Conservation (phyloP, 2,797 vertebrate species). For the Lates japonicus region DNA sequence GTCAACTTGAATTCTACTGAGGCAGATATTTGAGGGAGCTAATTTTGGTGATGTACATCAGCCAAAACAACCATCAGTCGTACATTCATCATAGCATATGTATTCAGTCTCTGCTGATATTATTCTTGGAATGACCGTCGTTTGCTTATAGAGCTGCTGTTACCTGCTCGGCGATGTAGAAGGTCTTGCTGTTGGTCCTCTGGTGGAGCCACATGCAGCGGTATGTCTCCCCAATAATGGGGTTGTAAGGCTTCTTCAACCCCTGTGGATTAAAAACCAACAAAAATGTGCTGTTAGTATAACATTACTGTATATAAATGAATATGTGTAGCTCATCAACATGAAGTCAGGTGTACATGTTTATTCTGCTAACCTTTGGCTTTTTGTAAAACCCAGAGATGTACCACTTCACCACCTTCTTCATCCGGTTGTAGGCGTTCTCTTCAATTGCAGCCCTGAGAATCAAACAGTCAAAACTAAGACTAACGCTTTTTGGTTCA, state of each 20-base stretch:
- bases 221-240: slow-evolving; percentile 97
- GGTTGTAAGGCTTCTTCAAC: slow-evolving; percentile 98
- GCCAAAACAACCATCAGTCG: neutral
- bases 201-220: slow-evolving; percentile 98
- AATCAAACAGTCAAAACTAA: slow-evolving; percentile 3
- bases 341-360: neutral
- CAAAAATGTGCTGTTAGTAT: neutral
- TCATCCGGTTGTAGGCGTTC: slow-evolving; percentile 96
- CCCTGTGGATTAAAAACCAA: slow-evolving; percentile 83
- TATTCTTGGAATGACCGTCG: neutral
- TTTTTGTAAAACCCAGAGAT: slow-evolving; percentile 99
- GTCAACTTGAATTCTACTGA: neutral
- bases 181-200: slow-evolving; percentile 97
- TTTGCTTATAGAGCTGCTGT: neutral
- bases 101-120: neutral
- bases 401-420: slow-evolving; percentile 99
- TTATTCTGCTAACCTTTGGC: slow-evolving; percentile 89
- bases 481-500: neutral
- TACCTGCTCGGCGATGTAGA: slow-evolving; percentile 99
- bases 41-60: neutral
- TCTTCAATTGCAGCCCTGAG: slow-evolving; percentile 95
- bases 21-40: neutral
- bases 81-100: neutral
- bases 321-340: neutral
- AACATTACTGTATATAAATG: neutral